Conservation (phyloP, 2,888 invertebrate species). For the Torymus aiolomorphi region DNA sequence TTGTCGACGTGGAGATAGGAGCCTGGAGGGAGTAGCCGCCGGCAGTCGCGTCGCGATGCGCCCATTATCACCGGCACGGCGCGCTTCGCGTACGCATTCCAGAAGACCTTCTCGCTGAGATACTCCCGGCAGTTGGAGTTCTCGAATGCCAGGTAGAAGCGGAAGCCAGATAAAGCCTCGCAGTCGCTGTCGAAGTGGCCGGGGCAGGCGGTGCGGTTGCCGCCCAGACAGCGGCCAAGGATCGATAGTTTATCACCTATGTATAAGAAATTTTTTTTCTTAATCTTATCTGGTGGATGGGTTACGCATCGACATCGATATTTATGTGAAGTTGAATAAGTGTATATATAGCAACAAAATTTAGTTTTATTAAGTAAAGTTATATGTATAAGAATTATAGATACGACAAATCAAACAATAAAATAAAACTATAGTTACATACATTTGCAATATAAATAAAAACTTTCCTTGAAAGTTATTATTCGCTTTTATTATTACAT, state of each 20-base stretch:
- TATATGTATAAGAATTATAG: no score
- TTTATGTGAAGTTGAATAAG: no score
- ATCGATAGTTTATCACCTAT: constrained; percentile 76
- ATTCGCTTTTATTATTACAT: no score
- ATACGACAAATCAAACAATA: no score
- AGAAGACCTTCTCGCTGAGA: constrained; percentile 83
- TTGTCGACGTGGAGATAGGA: constrained; percentile 81
- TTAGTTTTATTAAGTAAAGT: no score
- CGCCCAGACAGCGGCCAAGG: constrained; percentile 77
- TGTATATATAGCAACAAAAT: no score
- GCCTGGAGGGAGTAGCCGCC: constrained; percentile 79
- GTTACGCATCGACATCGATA: no score
- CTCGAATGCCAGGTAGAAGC: constrained; percentile 84
- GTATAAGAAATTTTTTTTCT: neutral
- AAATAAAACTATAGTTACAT: no score
- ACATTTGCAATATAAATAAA: no score
- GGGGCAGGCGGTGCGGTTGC: constrained; percentile 79
- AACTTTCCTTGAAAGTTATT: no score
- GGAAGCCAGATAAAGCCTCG: constrained; percentile 77
- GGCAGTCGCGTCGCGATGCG: constrained; percentile 74
- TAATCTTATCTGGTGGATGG: neutral
- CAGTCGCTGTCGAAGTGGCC: constrained; percentile 82
- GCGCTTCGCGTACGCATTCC: constrained; percentile 80
- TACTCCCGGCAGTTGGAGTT: constrained; percentile 84
- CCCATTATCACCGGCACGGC: constrained; percentile 83